Evolutionary conservation across 2,797 vertebrate genomes (phyloP), one percentile per base, ranked within the genome.

Genomic region (Myotis vivesi): DNA sequence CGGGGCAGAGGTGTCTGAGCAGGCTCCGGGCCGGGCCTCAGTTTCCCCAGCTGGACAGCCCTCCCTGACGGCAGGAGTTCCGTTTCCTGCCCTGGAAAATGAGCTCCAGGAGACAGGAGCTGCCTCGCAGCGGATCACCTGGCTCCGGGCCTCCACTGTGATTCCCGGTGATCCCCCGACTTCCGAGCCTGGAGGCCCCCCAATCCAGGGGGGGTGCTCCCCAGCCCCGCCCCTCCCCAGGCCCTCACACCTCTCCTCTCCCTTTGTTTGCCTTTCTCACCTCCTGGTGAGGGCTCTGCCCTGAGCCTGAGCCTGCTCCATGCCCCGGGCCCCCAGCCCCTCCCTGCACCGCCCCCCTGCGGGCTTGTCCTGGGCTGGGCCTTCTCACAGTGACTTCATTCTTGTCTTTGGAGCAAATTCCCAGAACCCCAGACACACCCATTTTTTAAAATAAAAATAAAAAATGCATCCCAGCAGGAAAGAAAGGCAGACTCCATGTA

Each of bases 381-480:
- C 71, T 89, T 53, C 75, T 55, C 16, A 0, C 46, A 10, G 57
- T 87, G 94, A 95, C 84, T 91, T 82, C 85, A 68, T 23, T 17
- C 6, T 13, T 36, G 64, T 88, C 91, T 87, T 72, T 44, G 90
- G 89, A 94, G 85, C 94, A 76, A 92, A 93, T 93, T 95, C 95
- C 86, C 94, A 95, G 95, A 96, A 93, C 92, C 59, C 73, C 30
- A 84, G 77, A 88, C 96, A 96, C 96, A 92, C 97, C 97, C 88
- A 15, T 71, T 87, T 84, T 41, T 0, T 4, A 13, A 87, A 92
- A 85, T 44, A 84, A 30, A 51, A 76, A 72, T 81, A 20, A 83
- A 83, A 84, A 85, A 28, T 0, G 25, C 96, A 94, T 93, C 95
- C 95, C 97, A 68, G 73, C 12, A n/a, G 66, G 28, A 62, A 91